Evolutionary conservation across 2,888 invertebrate species (phyloP), one percentile per base, ranked within the genome.

Genomic region (Cephus pulcher): DNA sequence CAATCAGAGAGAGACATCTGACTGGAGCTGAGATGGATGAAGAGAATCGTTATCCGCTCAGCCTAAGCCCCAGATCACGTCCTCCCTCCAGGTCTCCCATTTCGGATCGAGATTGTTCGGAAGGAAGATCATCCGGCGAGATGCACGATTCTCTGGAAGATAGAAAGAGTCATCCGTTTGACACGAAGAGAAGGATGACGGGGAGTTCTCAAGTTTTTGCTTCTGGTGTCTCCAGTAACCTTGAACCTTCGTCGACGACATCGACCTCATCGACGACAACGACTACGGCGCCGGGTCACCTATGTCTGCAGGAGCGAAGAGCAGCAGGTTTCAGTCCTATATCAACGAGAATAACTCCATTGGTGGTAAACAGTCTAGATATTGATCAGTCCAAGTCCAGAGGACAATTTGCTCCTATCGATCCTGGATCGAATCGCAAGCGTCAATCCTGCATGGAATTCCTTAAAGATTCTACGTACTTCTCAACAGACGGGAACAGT

Each of bases 1-100:
- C 74, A 77, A 79, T 73, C 80, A n/a, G 86, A 86, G 76, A 82
- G 87, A 0, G 86, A 84, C 78, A 84, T 73, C 79, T 86, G 4
- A 84, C 85, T 33, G 87, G 86, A 6, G 85, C 86, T 11, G 87
- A 87, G 68, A 83, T 80, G 69, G 79, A 79, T 30, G 70, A 75
- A 4, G 56, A 56, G 23, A 56, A 56, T 2, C 56, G 56, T 56
- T 56, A 23, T 56, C 56, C 56, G 1, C 23, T 23, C 2, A 56
- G 56, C 23, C 23, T 56, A 56, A 56, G 56, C 56, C 56, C 56
- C 56, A 9, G 56, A 9, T 56, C 56, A 23, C 9, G 56, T 56
- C 23, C 9, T 23, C 23, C 23, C 56, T 56, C 56, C 56, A 56
- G 56, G 23, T 56, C 56, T 56, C 56, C 23, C 56, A 56, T 56